Base-by-base conservation (phyloP, 2,113 vertebrate genomes). In the Edolisoma coerulescens region DNA sequence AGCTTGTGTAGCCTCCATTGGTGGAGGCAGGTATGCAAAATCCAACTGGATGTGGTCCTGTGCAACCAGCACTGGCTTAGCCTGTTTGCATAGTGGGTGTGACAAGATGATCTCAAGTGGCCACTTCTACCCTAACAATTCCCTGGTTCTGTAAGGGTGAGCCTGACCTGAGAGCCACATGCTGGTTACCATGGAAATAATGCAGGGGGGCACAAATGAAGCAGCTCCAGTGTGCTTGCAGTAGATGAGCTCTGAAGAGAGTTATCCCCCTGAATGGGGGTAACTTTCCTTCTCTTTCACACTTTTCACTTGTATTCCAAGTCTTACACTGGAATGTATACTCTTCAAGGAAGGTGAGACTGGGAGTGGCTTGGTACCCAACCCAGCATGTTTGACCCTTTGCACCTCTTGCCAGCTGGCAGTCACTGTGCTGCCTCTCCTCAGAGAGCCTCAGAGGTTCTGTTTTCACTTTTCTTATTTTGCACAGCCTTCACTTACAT, bases 361-460 rank as follows among this genome's bases (percentile, higher is more conserved):
- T 78, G 17, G 11, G 30, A 61, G 45, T 70, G 44, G 6, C 47
- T 44, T 52, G 37, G 30, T 84, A 35, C 18, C 57, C 69, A 67
- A 18, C 17, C 7, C 39, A 73, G 28, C 10, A 27, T 30, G 30
- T 76, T 57, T 59, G 63, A 68, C 37, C 9, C 35, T 68, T 68
- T 45, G 49, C 33, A 64, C 7, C 33, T 57, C 49, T 49, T 0
- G 0, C 47, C 32, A 49, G 15, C 33, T 63, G 42, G 19, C 1
- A 1, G 32, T 57, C 45, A 41, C 41, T 3, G 1, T 63, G 49
- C 35, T n/a, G 17, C 37, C 39, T 33, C 8, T 85, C 39, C 64
- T 78, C 16, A 35, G n/a, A 69, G 17, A 60, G 8, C 37, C 37
- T 67, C 33, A 65, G 30, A 65, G 15, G 11, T 47, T 49, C 42